These are phyloP conservation scores for Halichoerus grypus DNA, from an alignment of 2,113 vertebrate genomes.

Conservation along the genomic window DNA sequence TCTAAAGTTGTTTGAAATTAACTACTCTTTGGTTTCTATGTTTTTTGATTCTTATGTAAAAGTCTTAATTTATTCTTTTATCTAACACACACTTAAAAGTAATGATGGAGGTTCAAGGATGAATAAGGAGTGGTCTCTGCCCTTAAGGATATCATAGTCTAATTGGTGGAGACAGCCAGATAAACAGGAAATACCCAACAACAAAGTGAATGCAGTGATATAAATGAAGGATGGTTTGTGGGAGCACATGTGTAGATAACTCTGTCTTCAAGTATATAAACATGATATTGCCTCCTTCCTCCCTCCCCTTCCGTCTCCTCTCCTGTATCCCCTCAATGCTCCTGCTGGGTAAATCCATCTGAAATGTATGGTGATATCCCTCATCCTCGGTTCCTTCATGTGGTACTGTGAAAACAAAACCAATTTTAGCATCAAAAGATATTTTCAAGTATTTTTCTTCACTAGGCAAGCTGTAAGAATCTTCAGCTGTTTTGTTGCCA, in stretches of 20 bases:
- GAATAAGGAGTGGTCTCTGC: background rate
- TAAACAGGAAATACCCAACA: background rate
- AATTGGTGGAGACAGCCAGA: background rate
- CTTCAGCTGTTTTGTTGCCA: conserved; percentile 90
- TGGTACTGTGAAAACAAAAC: conserved; percentile 86
- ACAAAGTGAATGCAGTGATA: background rate
- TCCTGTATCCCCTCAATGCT: background rate
- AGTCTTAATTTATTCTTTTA: conserved; percentile 19
- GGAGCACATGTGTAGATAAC: too few relatives aligned
- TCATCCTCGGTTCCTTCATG: conserved; percentile 65
- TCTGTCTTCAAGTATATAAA: background rate
- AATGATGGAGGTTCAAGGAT: background rate
- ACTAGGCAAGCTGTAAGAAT: conserved; percentile 86
- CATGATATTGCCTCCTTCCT: accelerated
- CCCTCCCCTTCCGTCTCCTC: background rate
- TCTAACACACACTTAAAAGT: background rate
- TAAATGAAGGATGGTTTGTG: background rate
- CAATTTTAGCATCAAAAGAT: conserved; percentile 88
- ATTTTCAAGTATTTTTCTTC: conserved; percentile 84
- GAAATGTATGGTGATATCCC: conserved; percentile 79
- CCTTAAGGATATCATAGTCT: background rate
- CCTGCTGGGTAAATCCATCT: conserved; percentile 79
- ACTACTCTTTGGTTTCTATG: background rate
- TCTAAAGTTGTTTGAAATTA: background rate
- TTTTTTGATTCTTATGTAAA: background rate